Evolutionary conservation across 2,888 invertebrate genomes (phyloP), one percentile per base, ranked within the genome.

Genomic region (Xylophagus ater): DNA sequence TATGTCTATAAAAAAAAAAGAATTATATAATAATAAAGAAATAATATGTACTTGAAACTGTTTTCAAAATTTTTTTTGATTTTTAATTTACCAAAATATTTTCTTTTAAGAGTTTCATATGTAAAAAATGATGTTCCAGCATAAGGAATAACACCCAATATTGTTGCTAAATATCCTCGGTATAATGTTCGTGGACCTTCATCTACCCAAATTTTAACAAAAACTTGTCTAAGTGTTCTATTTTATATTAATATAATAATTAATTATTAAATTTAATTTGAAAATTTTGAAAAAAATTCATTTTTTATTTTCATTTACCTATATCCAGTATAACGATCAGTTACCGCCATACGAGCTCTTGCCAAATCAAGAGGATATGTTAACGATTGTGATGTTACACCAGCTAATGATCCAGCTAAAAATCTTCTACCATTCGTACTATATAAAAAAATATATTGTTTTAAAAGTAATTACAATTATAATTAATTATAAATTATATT

Each of bases 291-390:
- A 37, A 30, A 24, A 30, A 25, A 29, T 17, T 33, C 31, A 19
- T 10, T 19, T 25, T 5, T 10, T 21, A 4, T 13, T 19, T 37
- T 2, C 15, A 42, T 43, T 47, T 58, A 74, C 74, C 58, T 78
- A 61, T 81, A 93, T 62, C 82, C 78, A 9, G 60, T 59, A 40
- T 72, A 67, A 56, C 81, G 83, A 45, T 77, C 74, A 4, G 94
- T 90, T 17, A 97, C 93, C 10, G 97, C 97, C 89, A 98, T 93
- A 51, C 96, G 72, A 13, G 97, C 98, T 50, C 97, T 74, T 15
- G 94, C 96, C 59, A 97, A 70, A 68, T 98, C 98, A 52, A 98
- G 69, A 1, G 98, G 98, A 69, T 98, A 98, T 0, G 97, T 98
- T 38, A 85, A 66, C 26, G 85, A 77, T 57, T 94, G 93, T 4